phyloP scores from a whole-genome alignment of 1,140 invertebrate genomes.

The Camponotus floridanus region DNA sequence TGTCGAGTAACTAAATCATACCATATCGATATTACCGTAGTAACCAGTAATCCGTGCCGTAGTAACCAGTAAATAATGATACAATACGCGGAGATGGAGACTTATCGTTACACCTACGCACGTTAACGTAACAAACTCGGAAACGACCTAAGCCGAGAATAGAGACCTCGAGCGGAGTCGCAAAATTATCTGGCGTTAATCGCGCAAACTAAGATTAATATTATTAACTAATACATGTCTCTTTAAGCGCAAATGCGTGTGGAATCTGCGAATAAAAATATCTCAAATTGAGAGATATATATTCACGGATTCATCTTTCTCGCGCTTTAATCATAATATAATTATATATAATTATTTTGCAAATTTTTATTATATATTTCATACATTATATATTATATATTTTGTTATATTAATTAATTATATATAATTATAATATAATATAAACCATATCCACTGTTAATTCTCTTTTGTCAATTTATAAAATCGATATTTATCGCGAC shows the following conservation, averaged over 20 bases:
- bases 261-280: neutral
- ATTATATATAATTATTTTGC: no score
- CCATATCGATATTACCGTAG: slow-evolving; percentile 30
- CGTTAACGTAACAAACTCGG: slow-evolving; percentile 33
- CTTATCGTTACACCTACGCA: slow-evolving; percentile 1
- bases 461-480: neutral
- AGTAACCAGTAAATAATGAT: slow-evolving; percentile 53
- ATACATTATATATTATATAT: no score
- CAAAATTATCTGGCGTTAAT: neutral
- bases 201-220: neutral
- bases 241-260: neutral
- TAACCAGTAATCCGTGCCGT: slow-evolving; percentile 38
- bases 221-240: neutral
- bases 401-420: no score
- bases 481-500: neutral
- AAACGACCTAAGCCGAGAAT: slow-evolving; percentile 10
- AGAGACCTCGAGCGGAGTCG: neutral
- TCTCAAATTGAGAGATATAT: neutral
- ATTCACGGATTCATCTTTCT: neutral
- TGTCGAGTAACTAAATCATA: neutral
- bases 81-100: slow-evolving; percentile 23
- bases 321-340: no score
- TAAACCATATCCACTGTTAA: no score
- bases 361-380: no score
- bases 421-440: neutral